phyloP scores from a whole-genome alignment of 2,888 invertebrate genomes.

The Ephialtes manifestator region DNA sequence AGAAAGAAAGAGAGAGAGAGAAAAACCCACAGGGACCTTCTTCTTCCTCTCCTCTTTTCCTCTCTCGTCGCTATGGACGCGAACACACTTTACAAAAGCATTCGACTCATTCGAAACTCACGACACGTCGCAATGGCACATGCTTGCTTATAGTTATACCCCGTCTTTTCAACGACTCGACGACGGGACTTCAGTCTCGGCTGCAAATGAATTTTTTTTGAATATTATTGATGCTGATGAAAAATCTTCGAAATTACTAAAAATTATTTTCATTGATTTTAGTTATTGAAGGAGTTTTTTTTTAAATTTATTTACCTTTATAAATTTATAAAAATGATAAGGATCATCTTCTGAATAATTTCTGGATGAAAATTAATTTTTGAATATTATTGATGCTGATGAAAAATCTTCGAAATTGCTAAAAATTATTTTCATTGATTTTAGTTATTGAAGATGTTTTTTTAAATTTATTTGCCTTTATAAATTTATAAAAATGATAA shows the following conservation, averaged over 20 bases:
- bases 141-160: slow-evolving; percentile 49
- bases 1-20: slow-evolving; percentile 13
- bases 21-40: slow-evolving; percentile 43
- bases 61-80: slow-evolving; percentile 56
- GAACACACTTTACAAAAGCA: slow-evolving; percentile 72
- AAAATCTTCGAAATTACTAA: background rate
- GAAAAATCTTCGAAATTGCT: background rate
- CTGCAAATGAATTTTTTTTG: slow-evolving; percentile 23
- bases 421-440: background rate
- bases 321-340: background rate
- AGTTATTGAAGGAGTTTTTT: background rate
- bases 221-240: background rate
- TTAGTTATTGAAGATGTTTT: background rate
- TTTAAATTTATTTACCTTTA: background rate
- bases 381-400: background rate
- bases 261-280: background rate
- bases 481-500: background rate
- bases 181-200: slow-evolving; percentile 11
- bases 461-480: background rate
- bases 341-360: too few relatives aligned
- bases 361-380: slow-evolving; percentile 8
- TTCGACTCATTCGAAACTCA: slow-evolving; percentile 79
- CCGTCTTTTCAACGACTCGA: slow-evolving; percentile 18
- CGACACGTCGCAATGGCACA: slow-evolving; percentile 73
- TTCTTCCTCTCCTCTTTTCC: slow-evolving; percentile 45